Evolutionary conservation across 2,113 vertebrate genomes (phyloP).

Genomic region (Urocitellus parryii): DNA sequence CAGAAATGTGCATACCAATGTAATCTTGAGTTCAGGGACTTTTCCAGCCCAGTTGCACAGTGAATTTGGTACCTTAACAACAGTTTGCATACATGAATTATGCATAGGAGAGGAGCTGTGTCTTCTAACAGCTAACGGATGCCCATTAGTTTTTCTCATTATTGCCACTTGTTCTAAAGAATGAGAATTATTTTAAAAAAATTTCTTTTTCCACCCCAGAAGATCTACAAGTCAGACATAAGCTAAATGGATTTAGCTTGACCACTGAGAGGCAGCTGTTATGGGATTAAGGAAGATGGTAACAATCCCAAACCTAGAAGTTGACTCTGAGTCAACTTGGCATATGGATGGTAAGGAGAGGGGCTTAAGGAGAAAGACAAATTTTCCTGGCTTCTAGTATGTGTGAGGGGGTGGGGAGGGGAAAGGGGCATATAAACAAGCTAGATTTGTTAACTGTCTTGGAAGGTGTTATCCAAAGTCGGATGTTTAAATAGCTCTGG

Average conservation of each 20-base stretch:
- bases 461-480: slow-evolving; percentile 31
- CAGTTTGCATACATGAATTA: slow-evolving; percentile 76
- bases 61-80: slow-evolving; percentile 63
- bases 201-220: neutral
- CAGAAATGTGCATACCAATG: slow-evolving; percentile 64
- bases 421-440: slow-evolving; percentile 2
- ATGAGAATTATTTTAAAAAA: slow-evolving; percentile 59
- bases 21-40: slow-evolving; percentile 59
- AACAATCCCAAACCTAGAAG: neutral
- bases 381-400: neutral
- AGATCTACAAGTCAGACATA: slow-evolving; percentile 49
- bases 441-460: slow-evolving; percentile 50
- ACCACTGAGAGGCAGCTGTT: slow-evolving; percentile 50
- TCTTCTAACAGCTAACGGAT: slow-evolving; percentile 54
- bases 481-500: slow-evolving; percentile 35
- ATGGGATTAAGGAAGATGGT: slow-evolving; percentile 3
- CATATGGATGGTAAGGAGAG: neutral
- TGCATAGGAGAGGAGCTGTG: slow-evolving; percentile 54
- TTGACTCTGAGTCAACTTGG: slow-evolving; percentile 36
- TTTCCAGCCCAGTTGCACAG: slow-evolving; percentile 57
- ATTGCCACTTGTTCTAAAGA: slow-evolving; percentile 64
- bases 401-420: neutral
- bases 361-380: slow-evolving; percentile 23
- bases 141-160: slow-evolving; percentile 58
- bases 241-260: slow-evolving; percentile 69